Evolutionary conservation across 2,113 vertebrate genomes (phyloP).

Genomic region (Tyto alba): DNA sequence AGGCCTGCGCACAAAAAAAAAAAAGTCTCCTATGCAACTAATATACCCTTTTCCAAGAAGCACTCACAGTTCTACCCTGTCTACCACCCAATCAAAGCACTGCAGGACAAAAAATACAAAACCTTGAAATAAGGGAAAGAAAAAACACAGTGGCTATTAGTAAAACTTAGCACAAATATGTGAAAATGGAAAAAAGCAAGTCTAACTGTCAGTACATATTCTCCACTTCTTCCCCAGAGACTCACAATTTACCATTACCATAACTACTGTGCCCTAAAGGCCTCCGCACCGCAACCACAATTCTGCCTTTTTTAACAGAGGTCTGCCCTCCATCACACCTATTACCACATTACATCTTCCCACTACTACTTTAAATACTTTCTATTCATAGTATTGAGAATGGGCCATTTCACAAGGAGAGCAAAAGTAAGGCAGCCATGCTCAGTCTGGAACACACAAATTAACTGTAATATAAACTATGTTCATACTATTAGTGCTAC

Average conservation of each 20-base stretch:
- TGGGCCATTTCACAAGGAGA: background rate
- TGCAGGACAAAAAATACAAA: background rate
- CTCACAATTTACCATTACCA: background rate
- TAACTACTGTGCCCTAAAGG: background rate
- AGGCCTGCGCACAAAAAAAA: accelerated
- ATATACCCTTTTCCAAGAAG: background rate
- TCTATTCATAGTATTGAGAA: background rate
- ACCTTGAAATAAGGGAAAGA: background rate
- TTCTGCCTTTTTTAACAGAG: background rate
- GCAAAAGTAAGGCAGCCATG: background rate
- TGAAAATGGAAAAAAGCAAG: background rate
- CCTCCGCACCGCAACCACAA: background rate
- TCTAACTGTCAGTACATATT: background rate
- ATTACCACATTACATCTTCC: background rate
- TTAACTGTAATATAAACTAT: background rate
- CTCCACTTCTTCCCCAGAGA: background rate
- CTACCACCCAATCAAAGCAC: background rate
- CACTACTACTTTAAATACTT: background rate
- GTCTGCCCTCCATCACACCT: background rate
- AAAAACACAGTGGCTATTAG: background rate
- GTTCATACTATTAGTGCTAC: background rate
- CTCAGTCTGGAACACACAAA: background rate
- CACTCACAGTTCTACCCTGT: background rate
- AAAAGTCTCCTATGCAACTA: background rate
- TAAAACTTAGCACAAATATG: background rate